These are phyloP conservation scores for Autographa pulchrina DNA, from an alignment of 2,888 invertebrate species.

Conservation along the genomic window DNA sequence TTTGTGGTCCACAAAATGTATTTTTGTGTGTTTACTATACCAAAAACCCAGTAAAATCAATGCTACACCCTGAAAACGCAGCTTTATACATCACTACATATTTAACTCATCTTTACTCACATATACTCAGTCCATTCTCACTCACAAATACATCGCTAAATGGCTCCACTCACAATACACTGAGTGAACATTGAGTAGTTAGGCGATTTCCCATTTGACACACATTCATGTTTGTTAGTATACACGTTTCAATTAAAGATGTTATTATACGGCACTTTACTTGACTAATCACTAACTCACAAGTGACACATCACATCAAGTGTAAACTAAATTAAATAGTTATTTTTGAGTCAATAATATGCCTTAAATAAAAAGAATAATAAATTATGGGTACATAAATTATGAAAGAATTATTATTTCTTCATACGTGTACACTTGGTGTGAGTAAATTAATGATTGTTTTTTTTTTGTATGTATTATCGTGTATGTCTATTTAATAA, in stretches of 20 bases:
- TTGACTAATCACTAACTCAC: slow-evolving; percentile 34
- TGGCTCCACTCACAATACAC: slow-evolving; percentile 23
- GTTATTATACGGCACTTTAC: slow-evolving; percentile 38
- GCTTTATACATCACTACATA: slow-evolving; percentile 26
- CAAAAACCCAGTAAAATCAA: background rate
- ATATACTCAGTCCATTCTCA: slow-evolving; percentile 5
- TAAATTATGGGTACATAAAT: no score
- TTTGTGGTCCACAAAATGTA: background rate
- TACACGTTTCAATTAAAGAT: slow-evolving; percentile 17
- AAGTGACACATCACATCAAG: slow-evolving; percentile 43
- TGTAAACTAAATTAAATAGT: slow-evolving; percentile 19
- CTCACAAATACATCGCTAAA: slow-evolving; percentile 18
- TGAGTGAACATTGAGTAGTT: slow-evolving; percentile 42
- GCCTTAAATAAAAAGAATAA: no score
- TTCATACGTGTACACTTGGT: slow-evolving; percentile 25
- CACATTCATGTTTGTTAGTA: slow-evolving; percentile 32
- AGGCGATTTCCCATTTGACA: slow-evolving; percentile 30
- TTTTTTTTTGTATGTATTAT: background rate
- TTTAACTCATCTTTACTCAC: slow-evolving; percentile 30
- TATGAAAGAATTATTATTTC: no score
- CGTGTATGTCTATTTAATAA: slow-evolving; percentile 24
- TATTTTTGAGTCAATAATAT: background rate
- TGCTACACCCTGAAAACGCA: slow-evolving; percentile 6
- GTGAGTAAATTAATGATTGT: slow-evolving; percentile 1
- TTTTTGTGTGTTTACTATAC: background rate